Evolutionary conservation across 2,113 vertebrate species (phyloP).

Genomic region (Eptesicus fuscus): DNA sequence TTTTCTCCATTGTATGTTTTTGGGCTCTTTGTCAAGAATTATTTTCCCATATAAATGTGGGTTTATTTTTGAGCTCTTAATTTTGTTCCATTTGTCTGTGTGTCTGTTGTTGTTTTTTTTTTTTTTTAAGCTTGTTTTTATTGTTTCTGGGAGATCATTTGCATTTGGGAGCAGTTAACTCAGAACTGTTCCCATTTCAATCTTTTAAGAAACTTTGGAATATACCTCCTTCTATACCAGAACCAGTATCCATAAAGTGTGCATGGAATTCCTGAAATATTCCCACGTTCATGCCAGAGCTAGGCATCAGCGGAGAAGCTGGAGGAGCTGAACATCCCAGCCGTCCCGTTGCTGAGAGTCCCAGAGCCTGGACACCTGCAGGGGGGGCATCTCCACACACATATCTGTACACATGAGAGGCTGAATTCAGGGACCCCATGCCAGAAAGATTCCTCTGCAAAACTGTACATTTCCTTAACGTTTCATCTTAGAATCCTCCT

Average conservation of each 20-base stretch:
- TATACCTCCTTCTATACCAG: not conserved
- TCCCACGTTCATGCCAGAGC: too few species aligned
- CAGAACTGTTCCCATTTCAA: not conserved
- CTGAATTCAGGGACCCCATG: not conserved
- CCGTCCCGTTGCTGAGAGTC: not conserved
- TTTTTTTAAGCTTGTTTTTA: not conserved
- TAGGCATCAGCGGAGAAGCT: not conserved
- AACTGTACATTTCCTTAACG: not conserved
- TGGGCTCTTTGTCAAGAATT: not conserved
- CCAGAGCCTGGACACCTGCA: not conserved
- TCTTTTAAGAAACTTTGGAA: not conserved
- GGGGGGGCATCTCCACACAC: not conserved
- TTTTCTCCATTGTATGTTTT: not conserved
- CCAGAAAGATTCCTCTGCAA: not conserved
- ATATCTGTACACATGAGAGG: not conserved
- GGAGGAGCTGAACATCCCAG: not conserved
- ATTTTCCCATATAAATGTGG: not conserved
- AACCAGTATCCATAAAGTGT: not conserved
- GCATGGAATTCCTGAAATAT: not conserved
- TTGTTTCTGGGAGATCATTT: not conserved
- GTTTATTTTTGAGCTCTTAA: not conserved
- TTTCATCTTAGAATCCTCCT: not conserved
- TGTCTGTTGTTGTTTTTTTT: not conserved
- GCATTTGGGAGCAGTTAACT: not conserved
- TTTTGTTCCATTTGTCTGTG: not conserved